Conservation (phyloP, 2,113 vertebrate species). For the Phycodurus eques region DNA sequence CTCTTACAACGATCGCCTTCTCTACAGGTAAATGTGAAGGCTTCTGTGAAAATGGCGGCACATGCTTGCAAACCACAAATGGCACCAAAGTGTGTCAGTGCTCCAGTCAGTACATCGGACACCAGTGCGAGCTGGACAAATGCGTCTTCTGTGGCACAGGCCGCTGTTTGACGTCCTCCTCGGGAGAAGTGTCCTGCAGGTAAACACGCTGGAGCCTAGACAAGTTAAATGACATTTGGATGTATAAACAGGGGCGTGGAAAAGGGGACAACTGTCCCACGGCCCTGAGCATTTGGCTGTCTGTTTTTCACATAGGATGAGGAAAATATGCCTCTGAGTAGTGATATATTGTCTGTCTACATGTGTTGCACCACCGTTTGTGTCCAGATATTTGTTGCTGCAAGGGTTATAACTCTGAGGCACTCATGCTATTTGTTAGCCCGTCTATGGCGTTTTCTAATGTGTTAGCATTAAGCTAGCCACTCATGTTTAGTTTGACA, state of each 20-base stretch:
- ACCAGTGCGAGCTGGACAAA: constrained; percentile 81
- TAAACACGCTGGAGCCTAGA: constrained; percentile 43
- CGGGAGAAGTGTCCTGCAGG: constrained; percentile 84
- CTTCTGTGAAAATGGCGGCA: constrained; percentile 82
- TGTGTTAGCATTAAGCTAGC: too few relatives aligned
- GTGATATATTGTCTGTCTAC: too few relatives aligned
- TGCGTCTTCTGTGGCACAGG: constrained; percentile 87
- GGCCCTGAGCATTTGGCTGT: neutral
- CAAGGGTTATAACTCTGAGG: too few relatives aligned
- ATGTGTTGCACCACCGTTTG: neutral
- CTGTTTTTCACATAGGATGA: too few relatives aligned
- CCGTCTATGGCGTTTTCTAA: too few relatives aligned
- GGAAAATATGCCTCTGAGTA: too few relatives aligned
- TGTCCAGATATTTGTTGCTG: neutral
- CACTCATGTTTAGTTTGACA: too few relatives aligned
- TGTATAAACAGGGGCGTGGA: neutral
- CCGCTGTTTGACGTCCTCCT: constrained; percentile 78
- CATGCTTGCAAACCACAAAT: constrained; percentile 77
- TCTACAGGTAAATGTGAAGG: constrained; percentile 80
- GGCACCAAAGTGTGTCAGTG: constrained; percentile 83
- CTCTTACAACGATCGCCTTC: neutral
- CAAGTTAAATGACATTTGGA: neutral
- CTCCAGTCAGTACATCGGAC: constrained; percentile 76
- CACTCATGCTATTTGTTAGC: too few relatives aligned
- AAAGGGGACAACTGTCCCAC: too few relatives aligned